Base-by-base conservation (phyloP, 2,113 vertebrate species). In the Polypterus senegalus region DNA sequence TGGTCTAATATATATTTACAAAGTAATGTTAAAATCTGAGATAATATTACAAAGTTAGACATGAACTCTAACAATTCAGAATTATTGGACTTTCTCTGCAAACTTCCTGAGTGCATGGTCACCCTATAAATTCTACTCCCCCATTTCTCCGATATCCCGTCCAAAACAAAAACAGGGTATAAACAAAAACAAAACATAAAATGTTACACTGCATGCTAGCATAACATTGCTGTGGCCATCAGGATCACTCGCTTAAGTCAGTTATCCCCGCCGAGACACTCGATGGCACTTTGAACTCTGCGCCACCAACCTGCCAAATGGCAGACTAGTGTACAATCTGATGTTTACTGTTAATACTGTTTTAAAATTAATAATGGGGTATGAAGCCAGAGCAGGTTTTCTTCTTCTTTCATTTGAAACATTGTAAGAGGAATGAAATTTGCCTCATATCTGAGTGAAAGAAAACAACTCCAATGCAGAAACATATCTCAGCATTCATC, bases 371-470 rank as follows among this genome's bases (percentile, higher is more conserved):
- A 54, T 57, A 54, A 70, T 49, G 63, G 63, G 70, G 75, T 66
- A 74, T 64, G 71, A 59, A 70, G 78, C 83, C 85, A 88, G 84
- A 85, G 84, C 85, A 84, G 81, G 74, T 80, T 76, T 57, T 27
- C 6, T 63, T 67, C 11, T 67, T 77, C 67, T 65, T 73, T 27
- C 27, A 58, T 75, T 67, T 63, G 65, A 72, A 70, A 75, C 80
- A 65, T 69, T 68, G 66, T 76, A 65, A 64, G 77, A 76, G 57
- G 63, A 71, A 63, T 70, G 64, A 62, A 66, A 66, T 27, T 69
- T 64, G 68, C 59, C 57, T 63, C 74, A 61, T 57, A 66, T 49
- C 60, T 52, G 45, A 58, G 61, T 60, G 63, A 58, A 66, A 51
- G 27, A 27, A 27, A 27, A 27, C 27, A 27, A 27, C 27, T 27